A percentile compares a stretch with the other conserved stretches of the same genome.
Evolutionary conservation across 1,140 invertebrate species (phyloP).

Genomic region (Danaus plexippus): DNA sequence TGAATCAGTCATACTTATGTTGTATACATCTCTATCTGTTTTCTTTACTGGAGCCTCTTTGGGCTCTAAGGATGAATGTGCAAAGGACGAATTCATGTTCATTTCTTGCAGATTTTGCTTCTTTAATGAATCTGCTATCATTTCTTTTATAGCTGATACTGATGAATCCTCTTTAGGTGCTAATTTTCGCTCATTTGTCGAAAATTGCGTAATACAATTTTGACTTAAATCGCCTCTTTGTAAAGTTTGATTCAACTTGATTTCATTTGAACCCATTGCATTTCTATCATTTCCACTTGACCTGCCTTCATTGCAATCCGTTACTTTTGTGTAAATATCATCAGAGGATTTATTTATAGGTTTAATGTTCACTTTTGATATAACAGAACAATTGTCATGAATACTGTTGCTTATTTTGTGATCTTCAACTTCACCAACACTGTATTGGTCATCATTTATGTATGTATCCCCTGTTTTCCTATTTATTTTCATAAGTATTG

Average conservation of each 20-base stretch:
- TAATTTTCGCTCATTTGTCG: too few relatives aligned
- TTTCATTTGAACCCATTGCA: too few relatives aligned
- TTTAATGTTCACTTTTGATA: constrained; percentile 37
- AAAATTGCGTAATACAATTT: too few relatives aligned
- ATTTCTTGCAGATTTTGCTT: not conserved
- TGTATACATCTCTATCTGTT: too few relatives aligned
- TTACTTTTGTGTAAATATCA: constrained; percentile 8
- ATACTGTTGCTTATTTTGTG: constrained; percentile 36
- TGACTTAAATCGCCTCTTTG: too few relatives aligned
- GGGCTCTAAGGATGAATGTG: not conserved
- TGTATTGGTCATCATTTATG: constrained; percentile 34
- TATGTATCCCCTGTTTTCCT: constrained; percentile 46
- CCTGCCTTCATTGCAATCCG: not conserved
- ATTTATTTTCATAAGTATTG: constrained; percentile 64
- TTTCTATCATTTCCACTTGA: too few relatives aligned
- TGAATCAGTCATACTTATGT: too few relatives aligned
- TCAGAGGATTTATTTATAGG: constrained; percentile 14
- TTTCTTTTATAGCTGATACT: constrained; percentile 9
- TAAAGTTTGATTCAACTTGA: too few relatives aligned
- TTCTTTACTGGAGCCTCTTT: not conserved
- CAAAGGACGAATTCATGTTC: not conserved
- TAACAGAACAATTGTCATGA: constrained; percentile 28
- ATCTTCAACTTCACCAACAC: constrained; percentile 26
- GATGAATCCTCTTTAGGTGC: not conserved
- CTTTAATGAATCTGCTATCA: constrained; percentile 2